Evolutionary conservation across 2,888 invertebrate genomes (phyloP).

Genomic region (Nymphalis urticae): DNA sequence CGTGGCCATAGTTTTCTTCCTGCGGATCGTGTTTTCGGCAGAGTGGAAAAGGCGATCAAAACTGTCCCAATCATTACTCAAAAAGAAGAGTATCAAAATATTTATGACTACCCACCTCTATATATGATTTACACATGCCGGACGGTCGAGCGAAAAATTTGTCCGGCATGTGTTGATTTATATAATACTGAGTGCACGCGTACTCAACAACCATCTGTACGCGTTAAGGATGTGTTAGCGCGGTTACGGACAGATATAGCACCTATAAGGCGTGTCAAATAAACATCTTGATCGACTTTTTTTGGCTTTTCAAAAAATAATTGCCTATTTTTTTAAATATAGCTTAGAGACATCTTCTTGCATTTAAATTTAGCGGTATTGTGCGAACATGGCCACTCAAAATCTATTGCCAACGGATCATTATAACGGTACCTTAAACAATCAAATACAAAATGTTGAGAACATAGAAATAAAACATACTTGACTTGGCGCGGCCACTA

Average conservation of each 20-base stretch:
- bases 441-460: conserved; percentile 9
- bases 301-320: conserved; percentile 5
- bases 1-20: too few species aligned
- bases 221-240: too few species aligned
- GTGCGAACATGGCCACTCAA: conserved; percentile 5
- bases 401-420: conserved; percentile 10
- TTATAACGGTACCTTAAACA: conserved; percentile 12
- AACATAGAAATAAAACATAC: conserved; percentile 4
- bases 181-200: too few species aligned
- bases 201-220: too few species aligned
- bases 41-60: too few species aligned
- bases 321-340: conserved; percentile 12
- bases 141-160: neutral
- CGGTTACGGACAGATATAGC: too few species aligned
- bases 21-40: too few species aligned
- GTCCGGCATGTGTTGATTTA: neutral
- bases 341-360: conserved; percentile 8
- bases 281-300: conserved; percentile 12
- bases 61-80: too few species aligned
- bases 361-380: conserved; percentile 10
- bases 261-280: conserved; percentile 15
- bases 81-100: too few species aligned
- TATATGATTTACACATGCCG: too few species aligned
- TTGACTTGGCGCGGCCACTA: conserved; percentile 6
- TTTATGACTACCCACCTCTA: too few species aligned